Base-by-base conservation (phyloP, 2,113 vertebrate genomes). In the Ageneiosus marmoratus region DNA sequence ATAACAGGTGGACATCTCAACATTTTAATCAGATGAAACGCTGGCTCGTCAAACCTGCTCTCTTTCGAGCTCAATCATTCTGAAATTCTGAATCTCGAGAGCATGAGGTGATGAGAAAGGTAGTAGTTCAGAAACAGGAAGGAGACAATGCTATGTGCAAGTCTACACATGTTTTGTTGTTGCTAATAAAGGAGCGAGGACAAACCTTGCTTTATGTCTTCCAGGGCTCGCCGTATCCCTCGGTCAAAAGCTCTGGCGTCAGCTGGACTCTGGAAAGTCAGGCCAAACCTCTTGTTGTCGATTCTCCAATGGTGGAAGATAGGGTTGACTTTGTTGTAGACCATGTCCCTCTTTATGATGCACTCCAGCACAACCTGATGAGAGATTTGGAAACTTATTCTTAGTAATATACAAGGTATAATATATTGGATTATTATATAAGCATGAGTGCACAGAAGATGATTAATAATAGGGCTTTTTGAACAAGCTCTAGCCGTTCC, bases 301-400 rank as follows among this genome's bases (percentile, higher is more conserved):
- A 99, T 98, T 93, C 96, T 97, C 98, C 98, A 99, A 94, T 99
- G 98, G 93, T 99, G 98, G 94, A 99, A 99, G 89, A 98, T 99
- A 93, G 98, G 98, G 87, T 93, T 99, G 92, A 99, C 97, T 91
- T 98, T 99, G 94, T 99, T 99, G 91, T 99, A 99, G 89, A 98
- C 91, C 34, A 99, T 92, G 88, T 98, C 96, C 92, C 95, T 98
- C 93, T 97, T 97, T 89, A 99, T 94, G 79, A 95, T 94, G 90
- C 98, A 99, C 91, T 99, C 98, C 95, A 99, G 95, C 90, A 99
- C 96, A 92, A 99, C 96, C 98, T 99, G 91, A 73, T 87, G 79
- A 87, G 50, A 75, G 85, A 37, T 51, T 18, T n/a, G 22, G 16
- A 56, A 24, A 37, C 9, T 20, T 24, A 55, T 18, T 34, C 1